Base-by-base conservation (phyloP, 2,888 invertebrate genomes). In the Plemyria rubiginata region DNA sequence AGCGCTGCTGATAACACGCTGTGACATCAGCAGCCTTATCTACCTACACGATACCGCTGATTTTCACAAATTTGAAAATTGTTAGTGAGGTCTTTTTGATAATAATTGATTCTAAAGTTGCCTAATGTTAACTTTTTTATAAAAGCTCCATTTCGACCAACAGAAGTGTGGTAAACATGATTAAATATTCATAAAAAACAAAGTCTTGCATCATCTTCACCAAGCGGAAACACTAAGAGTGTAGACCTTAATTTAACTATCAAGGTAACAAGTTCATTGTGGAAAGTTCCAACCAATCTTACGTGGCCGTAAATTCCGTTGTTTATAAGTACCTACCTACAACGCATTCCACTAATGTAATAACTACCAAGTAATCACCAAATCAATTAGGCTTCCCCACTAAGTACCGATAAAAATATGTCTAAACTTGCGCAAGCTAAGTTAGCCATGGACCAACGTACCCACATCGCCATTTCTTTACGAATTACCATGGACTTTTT, bases 11-110 rank as follows among this genome's bases (percentile, higher is more conserved):
- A 78, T 79, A 79, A 76, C 65, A 49, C 36, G 48, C 56, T 53
- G 60, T 70, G 70, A 67, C 71, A 70, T 65, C 71, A 66, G 66
- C 22, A 54, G 54, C 63, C 72, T 73, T 78, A 76, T 80, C 79
- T 52, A 13, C 32, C 79, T 52, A 13, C 32, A 38, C 41, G 59
- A 54, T 71, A 52, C 41, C 13, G 46, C 7, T 36, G 38, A 38
- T 48, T 49, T 48, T 55, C 43, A 45, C 16, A 36, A 41, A 43
- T 32, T 50, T 50, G 32, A 49, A 56, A 41, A 28, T 15, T 13
- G 29, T 15, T 11, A 32, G 12, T n/a, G n/a, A n/a, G n/a, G n/a
- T 4, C 13, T 28, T n/a, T 32, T 13, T 32, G 22, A 22, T 32
- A n/a, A 29, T 32, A 36, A 32, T 45, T 16, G 43, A 43, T 13